Base-by-base conservation (phyloP, 2,888 invertebrate species). In the Gymnocheta viridis region DNA sequence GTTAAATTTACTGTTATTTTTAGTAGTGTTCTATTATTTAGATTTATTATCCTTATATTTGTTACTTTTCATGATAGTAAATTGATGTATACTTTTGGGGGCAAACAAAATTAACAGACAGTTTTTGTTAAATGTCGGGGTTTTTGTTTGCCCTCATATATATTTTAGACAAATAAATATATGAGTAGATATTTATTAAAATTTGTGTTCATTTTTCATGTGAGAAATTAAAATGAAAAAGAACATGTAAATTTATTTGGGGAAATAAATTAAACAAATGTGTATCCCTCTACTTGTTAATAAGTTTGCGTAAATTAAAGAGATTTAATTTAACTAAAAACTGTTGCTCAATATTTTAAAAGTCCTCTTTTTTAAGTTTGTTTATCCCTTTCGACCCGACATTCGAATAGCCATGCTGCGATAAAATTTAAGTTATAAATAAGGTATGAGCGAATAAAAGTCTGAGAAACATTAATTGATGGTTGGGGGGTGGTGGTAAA, bases 1-100 rank as follows among this genome's bases (percentile, higher is more conserved):
- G 54, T 69, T 67, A 77, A 81, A 81, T 84, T 84, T 84, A 81
- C 81, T 72, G 81, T 73, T 62, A 80, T 84, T 81, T 84, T 81
- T 60, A 62, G 54, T 73, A 67, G 80, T 73, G 67, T 81, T 84
- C 72, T 77, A 77, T 84, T 84, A 84, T 84, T 84, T 84, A 84
- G 84, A 84, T 84, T 84, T 84, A 84, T 84, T 81, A 73, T 67
- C 24, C 41, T 32, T 44, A 77, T 84, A 49, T 77, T 66, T 58
- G 51, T 76, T 51, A n/a, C n/a, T 64, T 17, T 38, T 51, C 24
- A 32, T 12, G 29, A 14, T 56, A 35, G 44, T 62, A 74, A 69
- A 67, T 54, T 60, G 32, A 41, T 35, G 66, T 72, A 67, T 72
- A 51, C 47, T 64, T 72, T 82, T 14, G 4, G 66, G 64, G n/a